A percentile compares a stretch with the other conserved stretches of the same genome.
These are phyloP conservation scores for Hydropsyche betteni DNA, from an alignment of 2,888 invertebrate genomes.

Conservation along the genomic window DNA sequence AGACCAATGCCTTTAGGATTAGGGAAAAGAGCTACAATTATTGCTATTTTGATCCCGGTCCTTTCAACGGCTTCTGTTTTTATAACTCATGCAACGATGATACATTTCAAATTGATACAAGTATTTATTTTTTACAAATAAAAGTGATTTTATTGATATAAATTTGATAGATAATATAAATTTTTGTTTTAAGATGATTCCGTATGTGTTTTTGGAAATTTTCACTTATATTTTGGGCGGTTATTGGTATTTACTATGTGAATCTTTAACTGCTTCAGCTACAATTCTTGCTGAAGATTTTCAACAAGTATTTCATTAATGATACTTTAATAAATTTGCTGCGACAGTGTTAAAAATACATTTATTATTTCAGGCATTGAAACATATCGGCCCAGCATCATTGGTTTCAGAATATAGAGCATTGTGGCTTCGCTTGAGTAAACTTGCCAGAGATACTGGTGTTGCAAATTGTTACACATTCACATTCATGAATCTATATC, in stretches of 20 bases:
- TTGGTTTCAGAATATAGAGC: slow-evolving; percentile 76
- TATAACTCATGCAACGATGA: slow-evolving; percentile 76
- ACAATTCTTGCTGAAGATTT: slow-evolving; percentile 74
- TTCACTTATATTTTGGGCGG: slow-evolving; percentile 75
- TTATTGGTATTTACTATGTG: slow-evolving; percentile 76
- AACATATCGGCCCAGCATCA: slow-evolving; percentile 73
- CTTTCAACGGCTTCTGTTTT: slow-evolving; percentile 72
- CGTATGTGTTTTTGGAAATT: slow-evolving; percentile 75
- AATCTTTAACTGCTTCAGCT: slow-evolving; percentile 71
- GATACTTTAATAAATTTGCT: not conserved
- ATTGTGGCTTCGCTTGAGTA: slow-evolving; percentile 76
- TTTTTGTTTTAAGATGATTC: slow-evolving; percentile 63
- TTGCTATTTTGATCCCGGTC: slow-evolving; percentile 69
- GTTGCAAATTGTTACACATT: slow-evolving; percentile 74
- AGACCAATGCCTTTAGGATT: slow-evolving; percentile 67
- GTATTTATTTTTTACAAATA: slow-evolving; percentile 55
- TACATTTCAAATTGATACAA: slow-evolving; percentile 71
- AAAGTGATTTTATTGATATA: not conserved
- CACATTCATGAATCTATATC: slow-evolving; percentile 73
- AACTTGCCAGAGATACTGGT: slow-evolving; percentile 72
- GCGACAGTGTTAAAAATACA: slow-evolving; percentile 6
- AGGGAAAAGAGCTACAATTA: slow-evolving; percentile 67
- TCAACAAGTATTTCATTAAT: slow-evolving; percentile 62
- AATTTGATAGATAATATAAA: slow-evolving; percentile 10
- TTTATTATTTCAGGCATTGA: slow-evolving; percentile 64